Percentiles rank a stretch among this genome's conserved stretches.
Evolutionary conservation across 2,888 invertebrate species (phyloP).

Genomic region (Ametastegia equiseti): DNA sequence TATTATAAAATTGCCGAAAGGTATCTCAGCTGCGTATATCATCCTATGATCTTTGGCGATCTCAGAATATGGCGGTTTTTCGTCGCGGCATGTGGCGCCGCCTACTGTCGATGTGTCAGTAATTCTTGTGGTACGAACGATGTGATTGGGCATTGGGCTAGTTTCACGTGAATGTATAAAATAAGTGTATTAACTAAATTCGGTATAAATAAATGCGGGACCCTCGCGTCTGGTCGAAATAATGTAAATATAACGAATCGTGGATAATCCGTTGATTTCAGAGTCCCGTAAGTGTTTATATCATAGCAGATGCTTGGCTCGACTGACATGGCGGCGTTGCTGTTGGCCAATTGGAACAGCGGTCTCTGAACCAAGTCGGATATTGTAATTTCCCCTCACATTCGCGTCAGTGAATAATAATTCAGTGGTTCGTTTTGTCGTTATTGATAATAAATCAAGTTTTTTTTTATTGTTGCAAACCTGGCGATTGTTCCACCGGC

Average conservation of each 20-base stretch:
- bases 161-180: constrained; percentile 49
- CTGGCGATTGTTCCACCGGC: background rate
- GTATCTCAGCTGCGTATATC: background rate
- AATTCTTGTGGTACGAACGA: constrained; percentile 58
- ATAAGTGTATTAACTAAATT: constrained; percentile 25
- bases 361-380: constrained; percentile 79
- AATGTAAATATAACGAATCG: background rate
- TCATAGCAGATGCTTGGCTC: constrained; percentile 69
- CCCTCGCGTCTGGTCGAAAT: background rate
- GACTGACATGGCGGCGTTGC: constrained; percentile 83
- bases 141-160: constrained; percentile 67
- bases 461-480: constrained; percentile 71
- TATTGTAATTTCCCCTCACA: constrained; percentile 82
- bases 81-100: constrained; percentile 66
- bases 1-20: background rate
- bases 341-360: constrained; percentile 84
- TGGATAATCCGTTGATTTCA: background rate
- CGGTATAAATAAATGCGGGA: constrained; percentile 12
- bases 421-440: constrained; percentile 81
- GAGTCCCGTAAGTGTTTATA: background rate
- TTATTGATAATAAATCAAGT: constrained; percentile 72
- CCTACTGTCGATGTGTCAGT: constrained; percentile 66
- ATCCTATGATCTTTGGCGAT: background rate
- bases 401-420: constrained; percentile 83
- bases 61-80: constrained; percentile 63